A percentile compares a stretch with the other conserved stretches of the same genome.
Evolutionary conservation across 2,888 invertebrate species (phyloP).

Genomic region (Leptothorax acervorum): DNA sequence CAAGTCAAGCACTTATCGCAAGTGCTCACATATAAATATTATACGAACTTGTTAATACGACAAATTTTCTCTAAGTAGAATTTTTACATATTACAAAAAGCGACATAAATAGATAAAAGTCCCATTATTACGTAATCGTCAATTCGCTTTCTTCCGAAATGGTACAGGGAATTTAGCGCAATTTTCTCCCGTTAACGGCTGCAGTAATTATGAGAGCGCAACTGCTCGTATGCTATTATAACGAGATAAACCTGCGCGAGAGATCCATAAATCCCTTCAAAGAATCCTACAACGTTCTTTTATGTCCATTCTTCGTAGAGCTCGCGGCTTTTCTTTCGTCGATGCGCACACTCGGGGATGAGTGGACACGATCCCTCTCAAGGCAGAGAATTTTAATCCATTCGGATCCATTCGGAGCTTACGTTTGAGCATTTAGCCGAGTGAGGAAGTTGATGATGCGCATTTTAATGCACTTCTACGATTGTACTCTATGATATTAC

Average conservation of each 20-base stretch:
- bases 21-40: background rate
- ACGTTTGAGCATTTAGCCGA: background rate
- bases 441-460: conserved; percentile 4
- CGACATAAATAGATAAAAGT: background rate
- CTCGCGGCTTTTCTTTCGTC: conserved; percentile 24
- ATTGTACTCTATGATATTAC: background rate
- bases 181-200: conserved; percentile 47
- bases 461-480: conserved; percentile 12
- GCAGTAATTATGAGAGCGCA: conserved; percentile 51
- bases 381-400: conserved; percentile 33
- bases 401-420: conserved; percentile 12
- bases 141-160: background rate
- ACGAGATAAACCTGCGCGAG: background rate
- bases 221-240: conserved; percentile 2
- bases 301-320: background rate
- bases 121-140: background rate
- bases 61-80: background rate
- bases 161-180: conserved; percentile 17
- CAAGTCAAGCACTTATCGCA: background rate
- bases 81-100: background rate
- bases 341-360: background rate
- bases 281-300: conserved; percentile 9
- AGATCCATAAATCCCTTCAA: background rate
- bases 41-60: background rate
- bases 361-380: background rate